Conservation (phyloP, 2,888 invertebrate genomes). For the Alcis repandata region DNA sequence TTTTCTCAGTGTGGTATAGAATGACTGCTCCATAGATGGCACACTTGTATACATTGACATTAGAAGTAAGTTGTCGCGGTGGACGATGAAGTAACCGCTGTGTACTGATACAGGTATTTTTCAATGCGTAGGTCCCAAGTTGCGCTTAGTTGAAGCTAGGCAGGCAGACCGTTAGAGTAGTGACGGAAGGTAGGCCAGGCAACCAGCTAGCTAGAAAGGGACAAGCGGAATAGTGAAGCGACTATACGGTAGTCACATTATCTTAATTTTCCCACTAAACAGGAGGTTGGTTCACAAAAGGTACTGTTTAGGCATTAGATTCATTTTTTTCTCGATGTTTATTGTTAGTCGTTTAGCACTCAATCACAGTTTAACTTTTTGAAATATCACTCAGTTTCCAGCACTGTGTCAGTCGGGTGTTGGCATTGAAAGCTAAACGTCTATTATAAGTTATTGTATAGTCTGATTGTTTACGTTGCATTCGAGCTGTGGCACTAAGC, state of each 20-base stretch:
- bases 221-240: conserved; percentile 78
- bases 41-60: conserved; percentile 23
- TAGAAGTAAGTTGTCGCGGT: conserved; percentile 45
- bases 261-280: conserved; percentile 63
- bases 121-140: conserved; percentile 84
- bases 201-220: conserved; percentile 80
- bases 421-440: conserved; percentile 38
- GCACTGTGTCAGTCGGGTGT: conserved; percentile 50
- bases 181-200: conserved; percentile 76
- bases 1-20: too few species aligned
- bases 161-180: conserved; percentile 81
- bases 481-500: conserved; percentile 74
- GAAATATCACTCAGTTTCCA: conserved; percentile 54
- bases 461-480: conserved; percentile 41
- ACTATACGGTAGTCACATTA: conserved; percentile 65
- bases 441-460: conserved; percentile 33
- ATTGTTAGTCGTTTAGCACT: conserved; percentile 69
- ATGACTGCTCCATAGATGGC: conserved; percentile 28
- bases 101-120: conserved; percentile 71
- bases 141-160: conserved; percentile 83
- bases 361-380: conserved; percentile 78
- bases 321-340: conserved; percentile 53
- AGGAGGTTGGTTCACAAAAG: conserved; percentile 73
- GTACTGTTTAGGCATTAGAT: conserved; percentile 73
- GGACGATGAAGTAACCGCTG: conserved; percentile 39